phyloP scores from a whole-genome alignment of 1,140 invertebrate genomes.

The Pinna nobilis region DNA sequence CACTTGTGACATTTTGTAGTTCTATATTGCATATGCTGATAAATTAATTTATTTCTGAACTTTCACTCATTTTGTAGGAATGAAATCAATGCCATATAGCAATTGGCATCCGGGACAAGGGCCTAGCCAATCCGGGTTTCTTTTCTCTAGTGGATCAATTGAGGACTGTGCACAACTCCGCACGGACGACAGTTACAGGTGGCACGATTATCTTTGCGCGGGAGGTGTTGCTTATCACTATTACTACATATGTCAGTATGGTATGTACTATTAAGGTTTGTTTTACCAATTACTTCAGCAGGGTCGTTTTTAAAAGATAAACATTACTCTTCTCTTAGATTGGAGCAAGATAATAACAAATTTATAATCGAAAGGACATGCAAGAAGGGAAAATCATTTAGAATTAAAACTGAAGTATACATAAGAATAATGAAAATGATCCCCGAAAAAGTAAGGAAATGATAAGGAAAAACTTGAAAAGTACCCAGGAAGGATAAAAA shows the following conservation, averaged over 20 bases:
- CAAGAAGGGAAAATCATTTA: too few species aligned
- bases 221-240: constrained; percentile 23
- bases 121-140: constrained; percentile 21
- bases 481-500: too few species aligned
- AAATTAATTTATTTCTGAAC: neutral
- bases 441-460: too few species aligned
- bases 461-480: too few species aligned
- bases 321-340: too few species aligned
- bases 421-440: too few species aligned
- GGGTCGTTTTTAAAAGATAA: too few species aligned
- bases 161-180: constrained; percentile 49
- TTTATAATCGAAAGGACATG: too few species aligned
- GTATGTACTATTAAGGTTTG: constrained; percentile 35
- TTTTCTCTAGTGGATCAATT: constrained; percentile 18
- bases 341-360: too few species aligned
- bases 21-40: too few species aligned
- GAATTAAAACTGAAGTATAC: too few species aligned
- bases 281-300: too few species aligned
- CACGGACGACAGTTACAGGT: constrained; percentile 29
- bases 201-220: constrained; percentile 47
- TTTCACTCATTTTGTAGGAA: constrained; percentile 10
- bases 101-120: constrained; percentile 45
- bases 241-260: constrained; percentile 41
- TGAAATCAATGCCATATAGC: constrained; percentile 24
- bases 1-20: neutral